Evolutionary conservation across 2,797 vertebrate genomes (phyloP), one percentile per base, ranked within the genome.

Genomic region (Argya squamiceps): DNA sequence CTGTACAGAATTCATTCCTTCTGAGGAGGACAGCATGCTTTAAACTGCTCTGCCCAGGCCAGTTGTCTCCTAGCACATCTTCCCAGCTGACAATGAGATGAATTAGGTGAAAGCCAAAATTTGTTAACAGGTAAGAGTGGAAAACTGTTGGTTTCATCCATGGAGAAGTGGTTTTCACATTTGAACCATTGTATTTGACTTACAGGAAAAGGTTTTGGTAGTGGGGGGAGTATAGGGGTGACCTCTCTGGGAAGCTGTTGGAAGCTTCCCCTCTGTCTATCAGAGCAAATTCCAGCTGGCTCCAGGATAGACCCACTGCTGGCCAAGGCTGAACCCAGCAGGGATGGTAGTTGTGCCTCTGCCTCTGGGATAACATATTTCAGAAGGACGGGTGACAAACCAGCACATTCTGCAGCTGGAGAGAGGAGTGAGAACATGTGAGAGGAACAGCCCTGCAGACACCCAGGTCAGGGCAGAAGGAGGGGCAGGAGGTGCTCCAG

Each of bases 101-200:
- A 83, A 77, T 89, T 62, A 92, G 16, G 15, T 15, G 30, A 75
- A 22, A 92, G 41, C 7, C 78, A 94, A 89, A 78, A 84, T 30
- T 59, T n/a, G 62, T 65, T 55, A 84, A 41, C 79, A 94, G 84
- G 91, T 91, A 71, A 97, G 92, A 96, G 88, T 11, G 14, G 67
- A 85, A 53, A 91, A 65, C 32, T 73, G 39, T 78, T 64, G 89
- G 9, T 83, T 92, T 95, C 65, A 83, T 82, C 62, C 93, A 46
- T 4, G 13, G 34, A 71, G 58, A 82, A 16, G 30, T 73, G 34
- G 32, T 94, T 97, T 92, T 87, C 91, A 29, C 1, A 1, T 90
- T 83, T 88, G 53, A 88, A 94, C 87, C 49, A 27, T 6, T 77
- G 29, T 15, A 18, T 6, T 73, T 17, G 18, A 21, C 69, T 62